Conservation (phyloP, 2,888 invertebrate genomes). For the Dolichomitus sp. region DNA sequence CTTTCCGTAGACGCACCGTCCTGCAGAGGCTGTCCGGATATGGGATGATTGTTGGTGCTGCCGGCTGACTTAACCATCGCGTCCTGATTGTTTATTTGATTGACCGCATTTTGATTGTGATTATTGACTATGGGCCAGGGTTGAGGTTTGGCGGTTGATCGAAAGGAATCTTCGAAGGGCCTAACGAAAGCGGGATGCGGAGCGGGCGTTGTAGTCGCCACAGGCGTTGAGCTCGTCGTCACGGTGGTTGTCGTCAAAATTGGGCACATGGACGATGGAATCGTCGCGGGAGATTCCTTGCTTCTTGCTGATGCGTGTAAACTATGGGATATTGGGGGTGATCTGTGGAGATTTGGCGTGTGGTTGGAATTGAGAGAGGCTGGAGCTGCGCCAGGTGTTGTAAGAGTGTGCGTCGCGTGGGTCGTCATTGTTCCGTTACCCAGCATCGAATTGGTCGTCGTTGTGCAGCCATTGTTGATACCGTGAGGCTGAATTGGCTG, state of each 20-base stretch:
- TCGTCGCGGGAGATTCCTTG: conserved; percentile 69
- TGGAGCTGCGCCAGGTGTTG: conserved; percentile 71
- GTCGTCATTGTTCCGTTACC: conserved; percentile 86
- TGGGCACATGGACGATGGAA: conserved; percentile 46
- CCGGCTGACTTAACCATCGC: conserved; percentile 69
- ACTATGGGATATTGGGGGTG: conserved; percentile 71
- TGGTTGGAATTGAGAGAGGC: conserved; percentile 73
- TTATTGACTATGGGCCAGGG: conserved; percentile 77
- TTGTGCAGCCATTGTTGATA: conserved; percentile 85
- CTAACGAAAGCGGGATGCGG: conserved; percentile 82
- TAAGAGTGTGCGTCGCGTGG: conserved; percentile 74
- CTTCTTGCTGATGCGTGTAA: conserved; percentile 70
- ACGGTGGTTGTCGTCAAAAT: conserved; percentile 37
- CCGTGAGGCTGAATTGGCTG: conserved; percentile 68
- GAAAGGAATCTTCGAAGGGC: conserved; percentile 84
- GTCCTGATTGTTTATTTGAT: conserved; percentile 79
- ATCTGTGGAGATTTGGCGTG: conserved; percentile 70
- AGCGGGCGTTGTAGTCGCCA: conserved; percentile 56
- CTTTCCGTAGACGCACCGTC: conserved; percentile 39
- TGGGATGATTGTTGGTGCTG: conserved; percentile 66
- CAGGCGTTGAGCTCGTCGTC: conserved; percentile 34
- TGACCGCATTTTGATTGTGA: conserved; percentile 78
- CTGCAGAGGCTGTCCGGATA: conserved; percentile 60
- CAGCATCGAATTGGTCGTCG: conserved; percentile 84
- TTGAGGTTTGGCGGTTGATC: conserved; percentile 79